Conservation (phyloP, 2,888 invertebrate genomes). For the Andrena marginata region DNA sequence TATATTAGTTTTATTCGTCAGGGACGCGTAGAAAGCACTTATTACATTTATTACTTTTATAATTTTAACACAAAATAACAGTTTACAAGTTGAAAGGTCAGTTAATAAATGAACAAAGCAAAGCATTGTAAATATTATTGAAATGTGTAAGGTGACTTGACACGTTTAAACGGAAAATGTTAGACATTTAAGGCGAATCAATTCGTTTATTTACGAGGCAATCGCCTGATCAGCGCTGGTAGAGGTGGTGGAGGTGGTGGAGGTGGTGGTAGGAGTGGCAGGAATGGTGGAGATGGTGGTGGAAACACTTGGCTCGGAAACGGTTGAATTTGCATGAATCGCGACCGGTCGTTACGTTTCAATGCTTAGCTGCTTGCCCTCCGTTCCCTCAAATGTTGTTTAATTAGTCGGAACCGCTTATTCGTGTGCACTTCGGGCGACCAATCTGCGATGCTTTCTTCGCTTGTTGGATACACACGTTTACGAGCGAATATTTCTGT, state of each 20-base stretch:
- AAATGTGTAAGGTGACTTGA: no score
- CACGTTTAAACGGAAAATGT: no score
- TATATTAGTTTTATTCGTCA: no score
- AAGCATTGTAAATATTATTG: no score
- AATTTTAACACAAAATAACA: no score
- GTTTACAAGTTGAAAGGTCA: no score
- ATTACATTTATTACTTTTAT: no score
- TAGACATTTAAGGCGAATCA: no score
- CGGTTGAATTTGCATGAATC: constrained; percentile 77
- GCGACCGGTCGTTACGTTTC: constrained; percentile 74
- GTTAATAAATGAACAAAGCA: no score
- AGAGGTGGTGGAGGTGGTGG: constrained; percentile 11
- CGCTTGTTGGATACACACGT: constrained; percentile 10
- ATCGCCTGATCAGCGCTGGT: background rate
- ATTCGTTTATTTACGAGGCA: no score
- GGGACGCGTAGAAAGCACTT: no score
- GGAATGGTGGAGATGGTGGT: constrained; percentile 30
- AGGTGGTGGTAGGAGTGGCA: constrained; percentile 7
- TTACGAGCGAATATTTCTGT: constrained; percentile 7
- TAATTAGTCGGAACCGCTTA: constrained; percentile 70
- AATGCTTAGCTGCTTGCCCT: constrained; percentile 65
- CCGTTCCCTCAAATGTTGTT: constrained; percentile 72
- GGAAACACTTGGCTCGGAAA: constrained; percentile 69
- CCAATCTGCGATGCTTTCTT: constrained; percentile 43
- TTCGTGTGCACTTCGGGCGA: constrained; percentile 50